Evolutionary conservation across 2,888 invertebrate genomes (phyloP), one percentile per base, ranked within the genome.

Genomic region (Hipparchia sbordonii): DNA sequence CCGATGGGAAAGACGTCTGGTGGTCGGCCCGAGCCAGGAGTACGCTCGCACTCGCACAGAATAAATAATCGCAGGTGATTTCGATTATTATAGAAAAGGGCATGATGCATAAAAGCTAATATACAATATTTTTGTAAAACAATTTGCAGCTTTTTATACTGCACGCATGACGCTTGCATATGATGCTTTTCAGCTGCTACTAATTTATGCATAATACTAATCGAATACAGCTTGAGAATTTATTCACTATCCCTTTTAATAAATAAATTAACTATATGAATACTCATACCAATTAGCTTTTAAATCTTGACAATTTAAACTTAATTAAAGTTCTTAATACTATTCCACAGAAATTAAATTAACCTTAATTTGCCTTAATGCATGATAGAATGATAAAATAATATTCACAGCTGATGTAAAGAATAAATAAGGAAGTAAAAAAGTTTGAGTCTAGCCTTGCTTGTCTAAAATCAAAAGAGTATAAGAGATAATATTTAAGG

Each of bases 1-100:
- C 89, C 87, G 86, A 93, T 93, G 93, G 93, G 93, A 83, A 93
- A 93, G 89, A 92, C 93, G 83, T 93, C 93, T 74, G 92, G 91
- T 76, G 92, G 93, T 76, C 89, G 92, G 70, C 85, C 87, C 80
- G 88, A 92, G 84, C 84, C 87, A 81, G 87, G 89, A 84, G 87
- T 88, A 82, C 89, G 91, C 81, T 81, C 87, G 73, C 91, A 91
- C 81, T 81, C 87, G 73, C 91, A 91, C 82, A 87, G 90, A 84
- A 85, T 88, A 80, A 84, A 86, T 82, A 89, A 81, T 78, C 86
- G 91, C 84, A 90, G 91, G 92, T 92, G 80, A 81, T 74, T 77
- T 77, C 75, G 73, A 76, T 74, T 62, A 73, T 62, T 39, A 51
- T 59, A 39, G 23, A 70, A 69, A 70, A 70, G 51, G 72, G 74